Evolutionary conservation across 1,140 invertebrate genomes (phyloP).

Genomic region (Scaptomyza graminum): DNA sequence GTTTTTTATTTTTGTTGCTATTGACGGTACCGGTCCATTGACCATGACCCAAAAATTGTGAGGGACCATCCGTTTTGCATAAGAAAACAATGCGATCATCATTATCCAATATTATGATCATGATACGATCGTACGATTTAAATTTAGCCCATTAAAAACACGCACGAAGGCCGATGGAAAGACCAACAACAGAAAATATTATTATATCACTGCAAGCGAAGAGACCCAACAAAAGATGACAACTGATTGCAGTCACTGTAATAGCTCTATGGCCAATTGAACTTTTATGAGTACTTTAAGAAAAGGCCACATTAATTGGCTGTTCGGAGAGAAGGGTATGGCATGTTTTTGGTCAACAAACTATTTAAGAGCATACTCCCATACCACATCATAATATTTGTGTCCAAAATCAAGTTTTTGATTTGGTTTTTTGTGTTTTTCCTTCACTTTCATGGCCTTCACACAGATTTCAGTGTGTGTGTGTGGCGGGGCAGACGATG

Average conservation of each 20-base stretch:
- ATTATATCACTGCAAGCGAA: slow-evolving; percentile 24
- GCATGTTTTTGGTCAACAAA: slow-evolving; percentile 74
- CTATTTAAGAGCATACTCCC: slow-evolving; percentile 58
- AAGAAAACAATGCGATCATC: slow-evolving; percentile 42
- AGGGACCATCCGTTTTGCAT: slow-evolving; percentile 61
- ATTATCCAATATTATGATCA: slow-evolving; percentile 5
- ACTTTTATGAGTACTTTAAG: not conserved
- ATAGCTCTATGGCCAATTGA: slow-evolving; percentile 10
- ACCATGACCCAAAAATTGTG: slow-evolving; percentile 72
- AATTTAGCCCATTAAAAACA: slow-evolving; percentile 55
- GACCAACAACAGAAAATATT: slow-evolving; percentile 34
- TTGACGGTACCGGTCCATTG: slow-evolving; percentile 61
- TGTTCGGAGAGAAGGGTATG: slow-evolving; percentile 23
- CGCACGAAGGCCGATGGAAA: slow-evolving; percentile 62
- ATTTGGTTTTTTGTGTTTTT: not conserved
- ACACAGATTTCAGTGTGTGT: slow-evolving; percentile 73
- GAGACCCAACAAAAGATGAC: slow-evolving; percentile 3
- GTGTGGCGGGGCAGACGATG: slow-evolving; percentile 44
- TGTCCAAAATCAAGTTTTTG: slow-evolving; percentile 62
- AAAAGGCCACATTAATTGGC: slow-evolving; percentile 26
- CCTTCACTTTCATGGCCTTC: slow-evolving; percentile 80
- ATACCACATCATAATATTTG: not conserved
- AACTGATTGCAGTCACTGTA: slow-evolving; percentile 17
- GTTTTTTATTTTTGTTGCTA: slow-evolving; percentile 10
- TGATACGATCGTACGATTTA: slow-evolving; percentile 50